Evolutionary conservation across 2,113 vertebrate species (phyloP).

Genomic region (Smithornis capensis): DNA sequence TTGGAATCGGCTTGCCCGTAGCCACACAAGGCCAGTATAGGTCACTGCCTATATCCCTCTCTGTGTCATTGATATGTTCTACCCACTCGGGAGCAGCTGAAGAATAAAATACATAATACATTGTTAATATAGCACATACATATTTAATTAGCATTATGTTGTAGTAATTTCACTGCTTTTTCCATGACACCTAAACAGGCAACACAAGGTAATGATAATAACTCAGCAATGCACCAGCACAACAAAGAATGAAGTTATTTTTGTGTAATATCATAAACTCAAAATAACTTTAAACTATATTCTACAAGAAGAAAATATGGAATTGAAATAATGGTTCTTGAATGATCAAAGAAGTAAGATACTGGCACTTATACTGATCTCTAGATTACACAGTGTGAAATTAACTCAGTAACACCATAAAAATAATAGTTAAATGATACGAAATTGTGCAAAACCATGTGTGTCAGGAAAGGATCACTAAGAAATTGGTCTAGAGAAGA

Average conservation of each 20-base stretch:
- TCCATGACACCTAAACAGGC: background rate
- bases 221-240: background rate
- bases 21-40: constrained; percentile 89
- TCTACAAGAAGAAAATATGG: background rate
- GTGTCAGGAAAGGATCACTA: background rate
- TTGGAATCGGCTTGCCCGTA: constrained; percentile 88
- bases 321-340: background rate
- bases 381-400: background rate
- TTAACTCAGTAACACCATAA: background rate
- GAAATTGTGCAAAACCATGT: background rate
- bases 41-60: constrained; percentile 86
- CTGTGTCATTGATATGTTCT: constrained; percentile 88
- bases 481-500: background rate
- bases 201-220: background rate
- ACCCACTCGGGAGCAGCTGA: constrained; percentile 92
- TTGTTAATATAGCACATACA: background rate
- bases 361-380: background rate
- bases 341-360: background rate
- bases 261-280: background rate
- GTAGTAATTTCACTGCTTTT: background rate
- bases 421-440: background rate
- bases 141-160: background rate
- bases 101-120: constrained; percentile 12
- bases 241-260: background rate
- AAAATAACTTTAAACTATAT: background rate